phyloP scores from a whole-genome alignment of 2,797 vertebrate genomes.

The Geotria australis region DNA sequence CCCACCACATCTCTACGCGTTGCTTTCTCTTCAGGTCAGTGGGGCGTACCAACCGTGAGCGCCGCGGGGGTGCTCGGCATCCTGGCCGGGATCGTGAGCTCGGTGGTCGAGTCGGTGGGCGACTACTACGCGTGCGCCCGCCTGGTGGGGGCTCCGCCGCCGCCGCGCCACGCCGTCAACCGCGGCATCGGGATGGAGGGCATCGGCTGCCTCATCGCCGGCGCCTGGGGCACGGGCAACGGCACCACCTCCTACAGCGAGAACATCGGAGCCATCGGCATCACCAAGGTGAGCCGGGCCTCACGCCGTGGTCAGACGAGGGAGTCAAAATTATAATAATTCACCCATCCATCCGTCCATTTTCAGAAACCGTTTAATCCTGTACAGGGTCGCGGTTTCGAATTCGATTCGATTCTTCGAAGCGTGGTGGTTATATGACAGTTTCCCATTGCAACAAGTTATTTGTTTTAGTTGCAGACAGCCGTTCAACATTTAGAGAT shows the following conservation, averaged over 20 bases:
- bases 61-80: conserved; percentile 28
- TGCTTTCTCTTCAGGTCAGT: conserved; percentile 14
- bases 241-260: conserved; percentile 37
- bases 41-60: conserved; percentile 29
- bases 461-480: no score
- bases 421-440: no score
- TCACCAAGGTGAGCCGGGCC: conserved; percentile 22
- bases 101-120: conserved; percentile 32
- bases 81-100: conserved; percentile 25
- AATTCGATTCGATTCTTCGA: no score
- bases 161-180: conserved; percentile 29
- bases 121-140: conserved; percentile 32
- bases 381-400: no score
- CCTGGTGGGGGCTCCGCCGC: conserved; percentile 24
- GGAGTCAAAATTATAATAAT: no score
- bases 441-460: no score
- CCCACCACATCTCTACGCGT: no score
- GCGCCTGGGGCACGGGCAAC: conserved; percentile 29
- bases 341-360: no score
- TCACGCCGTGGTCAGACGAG: no score
- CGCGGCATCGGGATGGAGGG: conserved; percentile 30
- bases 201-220: conserved; percentile 29
- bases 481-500: no score
- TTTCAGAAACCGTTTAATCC: no score
- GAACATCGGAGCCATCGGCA: conserved; percentile 31